Percentiles rank a stretch among this genome's conserved stretches.
phyloP scores from a whole-genome alignment of 2,888 invertebrate genomes.

The Hydrotaea diabolus region DNA sequence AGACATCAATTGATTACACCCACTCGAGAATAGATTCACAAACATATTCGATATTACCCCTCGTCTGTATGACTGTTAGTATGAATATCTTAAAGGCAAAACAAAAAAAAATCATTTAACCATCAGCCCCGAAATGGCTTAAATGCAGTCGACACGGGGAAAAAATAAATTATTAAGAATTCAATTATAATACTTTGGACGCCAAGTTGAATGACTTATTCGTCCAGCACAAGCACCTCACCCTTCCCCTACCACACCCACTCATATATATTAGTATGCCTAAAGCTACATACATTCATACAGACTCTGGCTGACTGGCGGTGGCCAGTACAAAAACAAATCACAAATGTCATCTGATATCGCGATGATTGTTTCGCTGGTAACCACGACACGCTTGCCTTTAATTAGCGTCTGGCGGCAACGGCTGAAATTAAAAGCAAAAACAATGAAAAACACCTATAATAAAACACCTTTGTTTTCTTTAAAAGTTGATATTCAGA shows the following conservation, averaged over 20 bases:
- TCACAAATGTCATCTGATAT: constrained; percentile 52
- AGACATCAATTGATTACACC: constrained; percentile 24
- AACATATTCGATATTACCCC: background rate
- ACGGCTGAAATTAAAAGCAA: constrained; percentile 10
- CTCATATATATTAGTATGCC: background rate
- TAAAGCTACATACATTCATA: background rate
- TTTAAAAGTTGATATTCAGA: background rate
- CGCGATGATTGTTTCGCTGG: constrained; percentile 12
- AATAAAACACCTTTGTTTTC: constrained; percentile 36
- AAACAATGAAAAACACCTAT: constrained; percentile 5
- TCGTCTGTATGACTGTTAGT: too few species aligned
- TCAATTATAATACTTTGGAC: constrained; percentile 13
- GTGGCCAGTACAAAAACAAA: constrained; percentile 9
- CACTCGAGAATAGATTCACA: constrained; percentile 3
- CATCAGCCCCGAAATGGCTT: background rate
- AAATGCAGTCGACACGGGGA: background rate
- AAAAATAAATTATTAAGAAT: background rate
- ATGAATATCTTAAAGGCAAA: too few species aligned
- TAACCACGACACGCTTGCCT: constrained; percentile 24
- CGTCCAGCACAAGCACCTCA: background rate
- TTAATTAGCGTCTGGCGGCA: constrained; percentile 53
- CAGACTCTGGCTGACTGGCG: background rate
- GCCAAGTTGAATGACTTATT: constrained; percentile 57
- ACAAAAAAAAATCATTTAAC: background rate
- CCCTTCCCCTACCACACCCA: background rate